These are phyloP conservation scores for Zelleria hepariella DNA, from an alignment of 2,888 invertebrate species.

Conservation along the genomic window DNA sequence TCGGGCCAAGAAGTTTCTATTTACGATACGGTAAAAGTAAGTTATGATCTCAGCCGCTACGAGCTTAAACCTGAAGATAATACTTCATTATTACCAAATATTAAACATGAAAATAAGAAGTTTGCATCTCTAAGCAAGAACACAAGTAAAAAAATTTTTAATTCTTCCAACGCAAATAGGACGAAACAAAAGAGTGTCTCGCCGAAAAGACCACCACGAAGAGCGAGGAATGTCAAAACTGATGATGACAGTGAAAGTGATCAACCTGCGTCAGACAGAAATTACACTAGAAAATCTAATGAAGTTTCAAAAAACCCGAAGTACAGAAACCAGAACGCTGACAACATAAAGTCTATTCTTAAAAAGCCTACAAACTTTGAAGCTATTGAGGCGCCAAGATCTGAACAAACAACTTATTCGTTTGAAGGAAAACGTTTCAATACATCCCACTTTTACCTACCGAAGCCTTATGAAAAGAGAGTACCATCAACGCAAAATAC, in stretches of 20 bases:
- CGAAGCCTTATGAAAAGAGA: conserved; percentile 63
- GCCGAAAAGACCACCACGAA: conserved; percentile 76
- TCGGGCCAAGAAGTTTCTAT: conserved; percentile 47
- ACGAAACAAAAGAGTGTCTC: conserved; percentile 64
- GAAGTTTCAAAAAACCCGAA: conserved; percentile 37
- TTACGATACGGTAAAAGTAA: conserved; percentile 55
- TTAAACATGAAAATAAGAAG: conserved; percentile 57
- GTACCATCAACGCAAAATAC: conserved; percentile 34
- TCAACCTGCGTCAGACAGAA: conserved; percentile 48
- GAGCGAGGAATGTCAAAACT: conserved; percentile 59
- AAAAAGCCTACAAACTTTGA: conserved; percentile 69
- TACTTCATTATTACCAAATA: conserved; percentile 54
- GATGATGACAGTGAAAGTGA: conserved; percentile 68
- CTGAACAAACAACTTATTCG: conserved; percentile 21
- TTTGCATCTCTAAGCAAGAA: conserved; percentile 42
- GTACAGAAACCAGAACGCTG: conserved; percentile 44
- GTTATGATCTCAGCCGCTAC: conserved; percentile 60
- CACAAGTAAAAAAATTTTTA: conserved; percentile 45
- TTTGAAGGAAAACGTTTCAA: conserved; percentile 44
- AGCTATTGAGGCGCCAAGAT: conserved; percentile 33
- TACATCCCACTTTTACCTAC: conserved; percentile 73
- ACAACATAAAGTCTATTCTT: conserved; percentile 72
- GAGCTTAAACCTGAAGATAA: conserved; percentile 45
- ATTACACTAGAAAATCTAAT: conserved; percentile 32
- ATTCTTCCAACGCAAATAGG: conserved; percentile 38